Evolutionary conservation across 2,113 vertebrate genomes (phyloP), one percentile per base, ranked within the genome.

Genomic region (Sphaerodactylus townsendi): DNA sequence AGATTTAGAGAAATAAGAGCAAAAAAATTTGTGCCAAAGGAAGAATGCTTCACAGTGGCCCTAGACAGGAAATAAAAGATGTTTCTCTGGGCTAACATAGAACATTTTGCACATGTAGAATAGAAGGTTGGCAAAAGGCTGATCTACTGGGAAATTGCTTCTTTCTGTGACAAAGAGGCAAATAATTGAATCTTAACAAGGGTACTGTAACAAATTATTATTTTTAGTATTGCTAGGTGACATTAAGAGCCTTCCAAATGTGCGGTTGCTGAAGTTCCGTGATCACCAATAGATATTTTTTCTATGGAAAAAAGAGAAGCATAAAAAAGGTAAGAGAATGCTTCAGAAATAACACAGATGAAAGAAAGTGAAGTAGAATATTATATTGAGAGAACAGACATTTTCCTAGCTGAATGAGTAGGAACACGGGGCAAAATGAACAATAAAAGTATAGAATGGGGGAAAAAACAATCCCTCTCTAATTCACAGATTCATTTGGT

Each of bases 21-120:
- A 81, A 91, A 91, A 89, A 44, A 79, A 28, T 35, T n/a, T n/a
- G 33, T 77, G 5, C 19, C 53, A 70, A 53, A 72, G 33, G 28
- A 39, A 59, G 30, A 10, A 25, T 80, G 1, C 41, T 83, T 83
- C 48, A 37, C 25, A 35, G 37, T 71, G 37, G 10, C 15, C 44
- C 1, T 59, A 65, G 56, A 8, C 41, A 78, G 53, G 35, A 5
- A 59, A 23, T 46, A 89, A 21, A 41, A 50, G 68, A 65, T 5
- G 4, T 53, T 88, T 76, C 84, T 46, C n/a, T 77, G 0, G 0
- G 1, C 77, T 85, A 77, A n/a, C 59, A 64, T 79, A 81, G 83
- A 82, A 76, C 50, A 87, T 62, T 41, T 77, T 66, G 0, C 77
- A 44, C 30, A 46, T 35, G n/a, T 81, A 37, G 6, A 28, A 44